Evolutionary conservation across 2,888 invertebrate species (phyloP), one percentile per base, ranked within the genome.

Genomic region (Ceramica pisi): DNA sequence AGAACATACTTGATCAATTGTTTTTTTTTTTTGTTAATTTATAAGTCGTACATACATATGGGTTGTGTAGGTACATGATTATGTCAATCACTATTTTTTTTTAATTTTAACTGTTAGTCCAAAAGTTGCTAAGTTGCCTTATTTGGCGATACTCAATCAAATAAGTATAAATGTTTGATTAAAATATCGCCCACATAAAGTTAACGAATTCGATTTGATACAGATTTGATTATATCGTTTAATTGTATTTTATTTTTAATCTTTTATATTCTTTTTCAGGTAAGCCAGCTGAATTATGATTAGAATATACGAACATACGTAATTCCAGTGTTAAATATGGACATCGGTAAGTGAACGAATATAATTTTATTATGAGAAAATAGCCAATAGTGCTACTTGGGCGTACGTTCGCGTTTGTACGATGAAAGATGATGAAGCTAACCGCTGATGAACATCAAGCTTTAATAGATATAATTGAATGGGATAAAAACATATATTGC

Each of bases 261-360:
- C 0, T 0, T 21, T 44, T 56, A 8, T 48, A 8, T 55, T 71
- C 12, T 67, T 50, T 79, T 79, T 48, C 79, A 79, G 79, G 79
- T 79, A 77, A 81, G 81, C 53, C 10, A 6, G 38, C 12, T 35
- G 21, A 63, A 51, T n/a, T 57, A 12, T 48, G 0, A 7, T 14
- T 23, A 14, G 3, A 9, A 38, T 16, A n/a, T 14, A n/a, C 57
- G 51, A 12, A 53, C 44, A 46, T 3, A 46, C 14, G 6, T 19
- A n/a, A 19, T 2, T 2, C 4, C 19, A 50, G 2, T 26, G 4
- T 8, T 7, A 0, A 23, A 6, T 23, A 56, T 19, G 12, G 14
- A 31, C 4, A n/a, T 1, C 1, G 46, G 75, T 67, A 50, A 80
- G 67, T 55, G 9, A 16, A n/a, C 51, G 1, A 9, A 31, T 23